Evolutionary conservation across 2,113 vertebrate species (phyloP).

Genomic region (Zingel zingel): DNA sequence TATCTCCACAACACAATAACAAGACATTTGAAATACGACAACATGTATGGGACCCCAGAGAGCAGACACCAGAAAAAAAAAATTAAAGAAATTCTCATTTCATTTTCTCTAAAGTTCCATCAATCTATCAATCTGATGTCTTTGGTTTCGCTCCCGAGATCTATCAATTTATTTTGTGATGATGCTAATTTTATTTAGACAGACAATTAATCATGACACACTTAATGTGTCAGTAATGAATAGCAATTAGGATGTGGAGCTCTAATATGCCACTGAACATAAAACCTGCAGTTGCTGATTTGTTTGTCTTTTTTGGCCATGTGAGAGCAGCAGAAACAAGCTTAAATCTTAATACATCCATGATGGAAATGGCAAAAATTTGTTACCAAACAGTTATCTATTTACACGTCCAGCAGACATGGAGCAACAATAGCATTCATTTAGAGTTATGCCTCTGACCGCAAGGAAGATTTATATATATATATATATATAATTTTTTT

Average conservation of each 20-base stretch:
- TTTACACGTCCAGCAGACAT: background rate
- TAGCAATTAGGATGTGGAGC: background rate
- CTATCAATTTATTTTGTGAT: background rate
- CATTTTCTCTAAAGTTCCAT: too few relatives aligned
- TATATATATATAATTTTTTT: too few relatives aligned
- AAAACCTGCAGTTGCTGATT: background rate
- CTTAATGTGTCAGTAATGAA: background rate
- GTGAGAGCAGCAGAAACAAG: background rate
- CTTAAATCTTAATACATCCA: background rate
- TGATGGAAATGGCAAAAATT: background rate
- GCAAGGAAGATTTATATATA: too few relatives aligned
- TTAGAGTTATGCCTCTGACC: background rate
- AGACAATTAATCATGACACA: background rate
- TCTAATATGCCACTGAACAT: background rate
- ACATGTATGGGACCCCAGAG: background rate
- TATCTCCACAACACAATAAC: background rate
- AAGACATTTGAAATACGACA: background rate
- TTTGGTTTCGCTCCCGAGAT: background rate
- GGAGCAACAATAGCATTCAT: background rate
- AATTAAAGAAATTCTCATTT: too few relatives aligned
- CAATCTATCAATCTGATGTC: background rate
- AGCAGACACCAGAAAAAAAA: background rate
- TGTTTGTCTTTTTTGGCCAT: background rate
- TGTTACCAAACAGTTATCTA: background rate
- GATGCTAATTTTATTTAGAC: background rate